Conservation (phyloP, 2,797 vertebrate genomes). For the Gambelia wislizenii region DNA sequence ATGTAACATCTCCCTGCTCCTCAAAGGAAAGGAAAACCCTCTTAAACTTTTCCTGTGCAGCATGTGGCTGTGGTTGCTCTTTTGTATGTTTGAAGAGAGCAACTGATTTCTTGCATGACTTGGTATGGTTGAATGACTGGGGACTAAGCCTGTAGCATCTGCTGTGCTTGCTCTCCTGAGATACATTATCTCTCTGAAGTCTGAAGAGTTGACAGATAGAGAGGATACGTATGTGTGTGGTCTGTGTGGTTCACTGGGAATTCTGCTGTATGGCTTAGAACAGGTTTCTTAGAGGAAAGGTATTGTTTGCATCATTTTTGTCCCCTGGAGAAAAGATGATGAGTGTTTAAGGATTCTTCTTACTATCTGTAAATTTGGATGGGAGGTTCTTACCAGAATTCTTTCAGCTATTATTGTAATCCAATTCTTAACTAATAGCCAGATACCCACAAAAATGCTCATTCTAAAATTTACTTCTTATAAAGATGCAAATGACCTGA, state of each 20-base stretch:
- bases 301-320: slow-evolving; percentile 31
- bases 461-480: background rate
- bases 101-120: slow-evolving; percentile 52
- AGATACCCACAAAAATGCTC: background rate
- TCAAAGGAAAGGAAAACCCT: slow-evolving; percentile 44
- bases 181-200: slow-evolving; percentile 40
- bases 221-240: background rate
- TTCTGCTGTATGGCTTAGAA: background rate
- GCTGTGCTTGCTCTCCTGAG: slow-evolving; percentile 7
- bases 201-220: rapidly evolving
- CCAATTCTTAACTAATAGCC: background rate
- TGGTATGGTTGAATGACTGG: background rate
- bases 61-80: slow-evolving; percentile 40
- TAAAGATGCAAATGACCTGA: background rate
- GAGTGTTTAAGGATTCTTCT: background rate
- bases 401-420: background rate
- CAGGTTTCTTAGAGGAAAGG: background rate
- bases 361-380: background rate
- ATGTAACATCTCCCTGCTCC: slow-evolving; percentile 51
- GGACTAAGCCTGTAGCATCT: slow-evolving; percentile 25
- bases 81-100: slow-evolving; percentile 46
- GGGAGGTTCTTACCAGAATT: background rate
- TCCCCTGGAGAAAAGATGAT: slow-evolving; percentile 7
- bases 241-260: background rate
- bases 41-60: slow-evolving; percentile 5